Base-by-base conservation (phyloP, 2,113 vertebrate species). In the Tetraodon nigroviridis region DNA sequence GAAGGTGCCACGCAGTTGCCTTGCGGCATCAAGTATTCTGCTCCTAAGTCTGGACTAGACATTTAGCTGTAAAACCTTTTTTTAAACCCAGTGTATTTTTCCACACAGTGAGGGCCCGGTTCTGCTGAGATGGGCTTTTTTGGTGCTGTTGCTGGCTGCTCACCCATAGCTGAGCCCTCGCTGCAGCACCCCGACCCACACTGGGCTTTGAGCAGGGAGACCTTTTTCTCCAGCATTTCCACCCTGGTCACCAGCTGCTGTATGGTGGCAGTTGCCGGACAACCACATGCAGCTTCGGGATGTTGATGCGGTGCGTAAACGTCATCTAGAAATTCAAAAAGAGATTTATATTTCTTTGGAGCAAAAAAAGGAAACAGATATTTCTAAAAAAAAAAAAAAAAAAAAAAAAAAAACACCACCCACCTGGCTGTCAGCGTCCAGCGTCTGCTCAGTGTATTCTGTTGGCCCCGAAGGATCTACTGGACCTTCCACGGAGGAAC, bases 271-370 rank as follows among this genome's bases (percentile, higher is more conserved):
- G 91, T 89, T 46, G 86, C 65, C 6, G 92, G 87, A 56, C 96
- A 99, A 1, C 89, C 92, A 61, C 95, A 99, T 45, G 92, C 91
- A 82, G 93, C 92, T 93, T 95, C 47, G 97, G 96, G 80, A 99
- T 93, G 86, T 94, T 95, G 89, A 99, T 98, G 73, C 88, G 94
- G 84, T 99, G 96, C 47, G 95, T 99, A 80, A 99, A 99, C 67
- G 93, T 97, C 69, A 99, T 92, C 87, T 88, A 53, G 51, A 63
- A 17, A 69, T 29, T 3, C 27, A 42, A 1, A 17, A 44, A 20
- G 37, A 19, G 6, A 37, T 37, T 37, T 37, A 37, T 12, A 11
- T 37, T 12, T 12, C 10, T 2, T 37, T 37, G 8, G 8, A 1
- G 29, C 29, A 37, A 37, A 37, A 22, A 5, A 3, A 15, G n/a